Evolutionary conservation across 1,140 invertebrate species (phyloP).

Genomic region (Dreissena polymorpha): DNA sequence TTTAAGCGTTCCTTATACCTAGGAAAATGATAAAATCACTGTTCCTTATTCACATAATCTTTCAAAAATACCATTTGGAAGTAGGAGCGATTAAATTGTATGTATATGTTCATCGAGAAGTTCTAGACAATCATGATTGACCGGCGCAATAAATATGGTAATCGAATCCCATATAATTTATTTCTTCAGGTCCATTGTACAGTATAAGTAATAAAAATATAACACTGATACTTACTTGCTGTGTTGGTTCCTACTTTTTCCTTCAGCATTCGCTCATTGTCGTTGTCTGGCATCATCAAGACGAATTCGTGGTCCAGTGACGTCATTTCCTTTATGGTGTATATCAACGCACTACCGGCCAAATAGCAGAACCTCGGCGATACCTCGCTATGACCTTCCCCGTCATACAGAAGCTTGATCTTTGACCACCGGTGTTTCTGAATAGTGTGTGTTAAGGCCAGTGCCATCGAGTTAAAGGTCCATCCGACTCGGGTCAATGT

Average conservation of each 20-base stretch:
- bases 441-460: slow-evolving; percentile 85
- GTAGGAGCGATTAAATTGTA: too few species aligned
- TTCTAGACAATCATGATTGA: too few species aligned
- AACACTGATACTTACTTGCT: slow-evolving; percentile 69
- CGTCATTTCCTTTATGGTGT: slow-evolving; percentile 77
- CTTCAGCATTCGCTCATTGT: slow-evolving; percentile 79
- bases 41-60: too few species aligned
- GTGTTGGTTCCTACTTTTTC: slow-evolving; percentile 73
- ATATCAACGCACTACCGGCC: slow-evolving; percentile 64
- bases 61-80: too few species aligned
- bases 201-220: background rate
- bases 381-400: slow-evolving; percentile 81
- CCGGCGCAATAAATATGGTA: too few species aligned
- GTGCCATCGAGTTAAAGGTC: slow-evolving; percentile 88
- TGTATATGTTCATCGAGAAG: too few species aligned
- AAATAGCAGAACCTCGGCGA: slow-evolving; percentile 81
- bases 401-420: slow-evolving; percentile 86
- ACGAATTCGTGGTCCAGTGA: slow-evolving; percentile 80
- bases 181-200: background rate
- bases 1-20: too few species aligned
- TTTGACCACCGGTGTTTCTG: slow-evolving; percentile 84
- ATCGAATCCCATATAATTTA: background rate
- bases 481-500: slow-evolving; percentile 69
- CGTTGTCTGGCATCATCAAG: slow-evolving; percentile 77
- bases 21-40: too few species aligned